These are phyloP conservation scores for Xerus inauris DNA, from an alignment of 2,113 vertebrate genomes.

Conservation along the genomic window DNA sequence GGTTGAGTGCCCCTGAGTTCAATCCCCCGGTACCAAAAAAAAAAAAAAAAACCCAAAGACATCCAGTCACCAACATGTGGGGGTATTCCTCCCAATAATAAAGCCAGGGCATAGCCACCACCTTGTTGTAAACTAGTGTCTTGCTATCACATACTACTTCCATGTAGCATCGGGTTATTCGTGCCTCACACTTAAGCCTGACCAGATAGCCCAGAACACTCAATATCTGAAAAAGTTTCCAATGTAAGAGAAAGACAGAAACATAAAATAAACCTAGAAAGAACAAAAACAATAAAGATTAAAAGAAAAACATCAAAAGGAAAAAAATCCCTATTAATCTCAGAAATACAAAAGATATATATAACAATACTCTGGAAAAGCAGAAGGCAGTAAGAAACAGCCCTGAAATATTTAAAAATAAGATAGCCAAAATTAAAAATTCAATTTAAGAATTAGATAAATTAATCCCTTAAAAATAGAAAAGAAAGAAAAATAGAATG, in stretches of 20 bases:
- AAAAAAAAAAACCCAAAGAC: neutral
- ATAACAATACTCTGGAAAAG: slow-evolving; percentile 11
- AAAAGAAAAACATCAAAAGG: neutral
- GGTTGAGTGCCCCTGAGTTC: no score
- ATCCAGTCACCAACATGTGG: neutral
- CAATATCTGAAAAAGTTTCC: neutral
- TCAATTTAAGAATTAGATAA: neutral
- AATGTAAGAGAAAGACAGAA: neutral
- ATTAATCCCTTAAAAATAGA: neutral
- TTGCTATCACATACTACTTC: neutral
- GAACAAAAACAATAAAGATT: neutral
- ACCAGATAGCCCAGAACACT: neutral
- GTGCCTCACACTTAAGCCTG: neutral
- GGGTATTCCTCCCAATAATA: neutral
- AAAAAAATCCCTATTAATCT: neutral
- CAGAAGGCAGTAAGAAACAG: neutral
- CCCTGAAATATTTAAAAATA: neutral
- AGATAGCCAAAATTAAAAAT: neutral
- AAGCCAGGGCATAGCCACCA: neutral
- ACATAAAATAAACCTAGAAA: neutral
- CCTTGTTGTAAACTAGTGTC: neutral
- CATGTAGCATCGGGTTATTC: neutral
- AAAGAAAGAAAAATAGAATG: neutral
- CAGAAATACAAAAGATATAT: neutral
- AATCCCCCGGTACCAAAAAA: no score